Percentiles rank a stretch among this genome's conserved stretches.
These are phyloP conservation scores for Chelmon rostratus DNA, from an alignment of 2,797 vertebrate species.

Conservation along the genomic window DNA sequence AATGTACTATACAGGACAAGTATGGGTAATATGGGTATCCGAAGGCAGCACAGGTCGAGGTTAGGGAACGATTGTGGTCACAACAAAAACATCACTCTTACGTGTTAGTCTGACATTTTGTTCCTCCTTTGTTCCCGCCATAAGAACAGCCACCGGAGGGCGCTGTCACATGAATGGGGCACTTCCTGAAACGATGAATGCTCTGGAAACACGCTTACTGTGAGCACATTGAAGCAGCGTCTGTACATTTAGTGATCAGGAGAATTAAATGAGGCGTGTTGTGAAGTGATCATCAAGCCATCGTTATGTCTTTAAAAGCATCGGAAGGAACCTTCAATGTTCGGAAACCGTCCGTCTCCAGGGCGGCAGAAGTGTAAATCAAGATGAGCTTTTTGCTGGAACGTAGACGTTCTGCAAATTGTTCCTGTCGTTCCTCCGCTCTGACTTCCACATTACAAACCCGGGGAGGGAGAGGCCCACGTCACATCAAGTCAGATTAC, in stretches of 20 bases:
- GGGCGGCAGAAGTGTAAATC: conserved; percentile 35
- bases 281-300: neutral
- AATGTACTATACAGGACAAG: no score
- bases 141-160: neutral
- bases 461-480: neutral
- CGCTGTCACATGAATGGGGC: neutral
- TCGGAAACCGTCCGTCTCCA: neutral
- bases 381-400: conserved; percentile 14
- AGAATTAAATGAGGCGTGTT: conserved; percentile 9
- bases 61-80: no score
- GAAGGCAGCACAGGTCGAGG: no score
- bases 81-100: no score
- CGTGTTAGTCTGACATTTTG: no score
- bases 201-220: neutral
- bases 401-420: conserved; percentile 47
- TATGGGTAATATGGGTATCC: no score
- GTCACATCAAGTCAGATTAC: conserved; percentile 56
- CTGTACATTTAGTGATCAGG: neutral
- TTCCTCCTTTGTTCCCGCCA: neutral
- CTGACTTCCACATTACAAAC: conserved; percentile 39
- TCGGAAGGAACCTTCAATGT: neutral
- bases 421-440: conserved; percentile 36
- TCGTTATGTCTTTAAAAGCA: neutral
- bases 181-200: neutral
- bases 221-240: neutral